These are phyloP conservation scores for Eumeta japonica DNA, from an alignment of 1,140 invertebrate genomes.

Conservation along the genomic window DNA sequence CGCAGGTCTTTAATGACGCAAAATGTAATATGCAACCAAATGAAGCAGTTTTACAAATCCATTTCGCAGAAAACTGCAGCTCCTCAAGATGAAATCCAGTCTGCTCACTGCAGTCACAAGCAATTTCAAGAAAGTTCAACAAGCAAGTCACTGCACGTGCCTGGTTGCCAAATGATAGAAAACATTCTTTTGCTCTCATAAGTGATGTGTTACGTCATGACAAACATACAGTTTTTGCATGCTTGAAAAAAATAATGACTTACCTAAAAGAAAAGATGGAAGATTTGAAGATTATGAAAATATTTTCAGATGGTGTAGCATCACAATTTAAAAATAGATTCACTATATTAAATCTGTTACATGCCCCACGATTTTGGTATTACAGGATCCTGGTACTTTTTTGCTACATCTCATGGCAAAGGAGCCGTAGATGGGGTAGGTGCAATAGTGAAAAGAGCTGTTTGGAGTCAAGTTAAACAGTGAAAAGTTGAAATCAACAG, in stretches of 20 bases:
- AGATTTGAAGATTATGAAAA: neutral
- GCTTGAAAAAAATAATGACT: neutral
- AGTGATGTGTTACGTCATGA: neutral
- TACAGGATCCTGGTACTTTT: neutral
- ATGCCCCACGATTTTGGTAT: neutral
- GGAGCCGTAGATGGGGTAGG: neutral
- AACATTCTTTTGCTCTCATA: neutral
- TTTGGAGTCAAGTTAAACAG: neutral
- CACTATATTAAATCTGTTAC: neutral
- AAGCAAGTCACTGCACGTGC: neutral
- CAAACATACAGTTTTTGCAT: neutral
- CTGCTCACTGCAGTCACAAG: neutral
- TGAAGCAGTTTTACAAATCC: too few species aligned
- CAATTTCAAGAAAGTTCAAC: too few species aligned
- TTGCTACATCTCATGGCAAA: neutral
- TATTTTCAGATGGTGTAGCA: neutral
- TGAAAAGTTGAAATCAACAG: neutral
- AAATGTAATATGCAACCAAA: too few species aligned
- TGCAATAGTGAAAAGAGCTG: neutral
- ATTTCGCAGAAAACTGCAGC: constrained; percentile 3
- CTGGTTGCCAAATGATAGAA: neutral
- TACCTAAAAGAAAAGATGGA: neutral
- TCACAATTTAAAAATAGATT: neutral
- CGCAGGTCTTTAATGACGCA: too few species aligned
- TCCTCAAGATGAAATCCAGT: neutral